Percentiles rank a stretch among this genome's conserved stretches.
Evolutionary conservation across 2,888 invertebrate genomes (phyloP).

Genomic region (Rhabditoides inermis): DNA sequence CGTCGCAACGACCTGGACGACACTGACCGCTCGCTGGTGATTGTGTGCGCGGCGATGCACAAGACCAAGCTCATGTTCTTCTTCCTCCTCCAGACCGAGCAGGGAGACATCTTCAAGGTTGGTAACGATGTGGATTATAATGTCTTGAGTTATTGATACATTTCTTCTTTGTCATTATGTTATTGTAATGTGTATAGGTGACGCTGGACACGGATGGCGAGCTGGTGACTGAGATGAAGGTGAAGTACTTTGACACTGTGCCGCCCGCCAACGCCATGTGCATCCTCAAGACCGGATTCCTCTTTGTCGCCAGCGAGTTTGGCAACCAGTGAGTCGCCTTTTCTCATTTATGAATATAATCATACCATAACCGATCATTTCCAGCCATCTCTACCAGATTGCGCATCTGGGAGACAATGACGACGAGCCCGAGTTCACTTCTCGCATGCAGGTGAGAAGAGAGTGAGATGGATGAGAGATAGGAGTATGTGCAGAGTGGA

Average conservation of each 20-base stretch:
- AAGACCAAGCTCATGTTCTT: constrained; percentile 99
- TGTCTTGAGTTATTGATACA: neutral
- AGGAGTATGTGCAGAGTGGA: neutral
- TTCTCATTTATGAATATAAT: neutral
- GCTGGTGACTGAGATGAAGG: constrained; percentile 89
- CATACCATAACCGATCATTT: constrained; percentile 36
- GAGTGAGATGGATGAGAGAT: too few species aligned
- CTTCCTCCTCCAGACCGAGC: constrained; percentile 96
- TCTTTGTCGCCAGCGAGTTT: constrained; percentile 96
- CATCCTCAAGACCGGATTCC: constrained; percentile 92
- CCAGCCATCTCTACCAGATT: constrained; percentile 90
- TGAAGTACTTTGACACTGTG: constrained; percentile 98
- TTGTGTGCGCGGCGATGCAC: constrained; percentile 96
- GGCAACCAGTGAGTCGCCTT: constrained; percentile 86
- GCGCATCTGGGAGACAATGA: constrained; percentile 98
- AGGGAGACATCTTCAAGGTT: constrained; percentile 91
- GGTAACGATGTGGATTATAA: too few species aligned
- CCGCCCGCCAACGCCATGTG: constrained; percentile 93
- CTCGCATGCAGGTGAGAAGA: constrained; percentile 63
- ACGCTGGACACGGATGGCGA: constrained; percentile 94
- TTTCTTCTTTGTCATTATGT: neutral
- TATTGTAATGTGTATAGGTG: constrained; percentile 7
- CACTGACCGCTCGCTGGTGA: constrained; percentile 96
- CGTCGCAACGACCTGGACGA: constrained; percentile 86
- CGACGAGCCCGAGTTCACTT: constrained; percentile 95